These are phyloP conservation scores for Vombatus ursinus DNA, from an alignment of 2,113 vertebrate genomes.

Conservation along the genomic window DNA sequence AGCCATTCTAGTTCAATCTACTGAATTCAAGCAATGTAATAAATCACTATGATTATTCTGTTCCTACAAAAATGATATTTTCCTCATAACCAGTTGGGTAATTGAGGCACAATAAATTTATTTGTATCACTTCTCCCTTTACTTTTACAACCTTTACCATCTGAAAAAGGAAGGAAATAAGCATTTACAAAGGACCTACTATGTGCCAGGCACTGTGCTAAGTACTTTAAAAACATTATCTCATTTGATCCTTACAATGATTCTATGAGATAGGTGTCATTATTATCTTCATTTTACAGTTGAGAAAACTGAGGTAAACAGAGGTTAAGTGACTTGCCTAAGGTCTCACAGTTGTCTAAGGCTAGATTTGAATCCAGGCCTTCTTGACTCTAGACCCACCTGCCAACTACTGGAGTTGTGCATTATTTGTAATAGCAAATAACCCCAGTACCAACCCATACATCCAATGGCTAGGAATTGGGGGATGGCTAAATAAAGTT, in stretches of 20 bases:
- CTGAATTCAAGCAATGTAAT: not conserved
- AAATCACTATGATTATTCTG: not conserved
- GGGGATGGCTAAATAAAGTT: not conserved
- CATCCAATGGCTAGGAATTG: not conserved
- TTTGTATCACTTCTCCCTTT: not conserved
- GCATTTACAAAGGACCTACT: not conserved
- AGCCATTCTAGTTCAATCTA: not conserved
- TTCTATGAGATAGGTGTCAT: not conserved
- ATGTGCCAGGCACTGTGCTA: not conserved
- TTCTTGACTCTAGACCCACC: not conserved
- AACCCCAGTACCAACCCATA: not conserved
- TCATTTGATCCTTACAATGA: not conserved
- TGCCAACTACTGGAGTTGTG: not conserved
- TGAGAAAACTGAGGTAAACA: not conserved
- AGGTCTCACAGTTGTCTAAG: not conserved
- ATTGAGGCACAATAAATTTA: not conserved
- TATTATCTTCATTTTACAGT: not conserved
- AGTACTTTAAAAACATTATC: not conserved
- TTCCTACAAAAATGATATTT: not conserved
- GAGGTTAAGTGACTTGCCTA: not conserved
- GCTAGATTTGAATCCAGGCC: not conserved
- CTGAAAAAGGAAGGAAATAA: not conserved
- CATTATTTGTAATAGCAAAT: not conserved
- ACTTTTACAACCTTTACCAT: not conserved
- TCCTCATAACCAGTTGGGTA: not conserved